Base-by-base conservation (phyloP, 2,113 vertebrate species). In the Lasiurus cinereus region DNA sequence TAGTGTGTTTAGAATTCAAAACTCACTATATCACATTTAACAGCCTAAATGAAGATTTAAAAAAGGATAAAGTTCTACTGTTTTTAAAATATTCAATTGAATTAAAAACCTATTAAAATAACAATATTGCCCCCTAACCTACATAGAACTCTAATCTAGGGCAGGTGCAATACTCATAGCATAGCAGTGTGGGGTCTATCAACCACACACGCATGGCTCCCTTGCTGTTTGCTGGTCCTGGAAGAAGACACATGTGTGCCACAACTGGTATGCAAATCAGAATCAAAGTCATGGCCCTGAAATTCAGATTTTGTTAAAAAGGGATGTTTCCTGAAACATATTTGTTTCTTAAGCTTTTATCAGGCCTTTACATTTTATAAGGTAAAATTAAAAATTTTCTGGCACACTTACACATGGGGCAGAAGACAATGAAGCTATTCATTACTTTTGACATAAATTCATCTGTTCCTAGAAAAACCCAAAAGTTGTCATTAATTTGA, bases 21-120 rank as follows among this genome's bases (percentile, higher is more conserved):
- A 97, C 96, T 97, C 91, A 83, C 52, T 95, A 96, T 93, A 85
- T 67, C 48, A 67, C 82, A 96, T 96, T 97, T 96, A 95, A 96
- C 95, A 97, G 94, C 92, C 96, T 93, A 98, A 97, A 97, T 97
- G 93, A 97, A 98, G 96, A 97, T 52, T 52, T 54, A 18, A 96
- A 97, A 93, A 96, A 95, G 91, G 90, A 96, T 93, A 97, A 96
- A 97, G 78, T 94, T 95, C 80, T 84, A 97, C 78, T 90, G 84
- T 88, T 97, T 96, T 97, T 96, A 48, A 96, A 97, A 97, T 97
- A 95, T 82, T 18, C 76, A 98, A 97, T 95, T 95, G 76, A 97
- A 97, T 96, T 93, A 94, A 90, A 31, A 43, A 24, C 59, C 10
- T 62, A 70, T 93, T 97, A 98, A 97, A 97, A 97, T 96, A 98